Evolutionary conservation across 1,140 invertebrate genomes (phyloP), one percentile per base, ranked within the genome.

Genomic region (Leptinotarsa undecemlineata): DNA sequence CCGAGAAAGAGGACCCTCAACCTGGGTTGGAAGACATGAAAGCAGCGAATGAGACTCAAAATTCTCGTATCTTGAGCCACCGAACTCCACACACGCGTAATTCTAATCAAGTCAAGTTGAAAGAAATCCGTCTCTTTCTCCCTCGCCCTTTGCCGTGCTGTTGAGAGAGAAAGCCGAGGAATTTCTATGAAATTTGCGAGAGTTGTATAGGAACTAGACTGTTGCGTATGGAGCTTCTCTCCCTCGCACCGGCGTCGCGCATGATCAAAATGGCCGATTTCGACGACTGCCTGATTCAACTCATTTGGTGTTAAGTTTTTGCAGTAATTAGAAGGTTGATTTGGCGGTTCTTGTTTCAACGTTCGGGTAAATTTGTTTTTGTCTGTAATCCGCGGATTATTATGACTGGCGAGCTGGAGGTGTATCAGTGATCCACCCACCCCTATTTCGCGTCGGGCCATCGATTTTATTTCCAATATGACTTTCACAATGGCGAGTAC

Each of bases 251-350:
- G n/a, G 63, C 60, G 68, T 63, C 60, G 76, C 78, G 78, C 78
- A 79, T 75, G 78, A 48, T 57, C 78, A 79, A 79, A 60, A 79
- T 79, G 78, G 78, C 78, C 72, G 78, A 77, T 26, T 66, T 17
- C 73, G 78, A 77, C 76, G 78, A 72, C 75, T 70, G n/a, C 51
- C 15, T 14, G 51, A 17, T 6, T 69, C 70, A 61, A 72, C 71
- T 78, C 72, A 78, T 78, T 76, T 78, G 62, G 75, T 51, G 75
- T 68, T 71, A 78, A 76, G 75, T 76, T 78, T 78, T 68, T 60
- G 48, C 51, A 68, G 73, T 74, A 75, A 76, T 76, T 76, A 76
- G 75, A 74, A 19, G 61, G 51, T 57, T 57, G 15, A 19, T 17
- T 57, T 19, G 33, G 51, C 51, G 14, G 51, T 57, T 17, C 51